Conservation (phyloP, 1,140 invertebrate species). For the Vanessa atalanta region DNA sequence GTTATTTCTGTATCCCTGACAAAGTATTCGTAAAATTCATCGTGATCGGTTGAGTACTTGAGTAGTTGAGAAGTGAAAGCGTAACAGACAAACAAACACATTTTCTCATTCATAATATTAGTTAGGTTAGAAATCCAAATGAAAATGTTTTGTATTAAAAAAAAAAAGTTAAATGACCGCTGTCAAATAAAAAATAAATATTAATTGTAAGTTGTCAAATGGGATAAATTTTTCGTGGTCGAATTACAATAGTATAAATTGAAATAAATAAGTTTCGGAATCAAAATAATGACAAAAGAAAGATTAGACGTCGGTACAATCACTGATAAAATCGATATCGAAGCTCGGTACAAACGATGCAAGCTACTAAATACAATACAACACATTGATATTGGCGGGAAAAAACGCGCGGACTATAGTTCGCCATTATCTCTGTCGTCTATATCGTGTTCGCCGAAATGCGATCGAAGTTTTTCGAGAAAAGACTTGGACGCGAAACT, state of each 20-base stretch:
- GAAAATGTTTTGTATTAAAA: background rate
- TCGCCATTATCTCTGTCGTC: constrained; percentile 36
- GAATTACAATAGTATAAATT: too few species aligned
- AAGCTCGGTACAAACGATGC: constrained; percentile 50
- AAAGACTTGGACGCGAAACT: constrained; percentile 41
- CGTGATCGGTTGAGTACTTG: too few species aligned
- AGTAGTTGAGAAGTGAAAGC: too few species aligned
- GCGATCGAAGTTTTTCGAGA: constrained; percentile 7
- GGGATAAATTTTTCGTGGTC: too few species aligned
- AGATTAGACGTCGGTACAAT: constrained; percentile 12
- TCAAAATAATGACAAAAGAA: constrained; percentile 11
- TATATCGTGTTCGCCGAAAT: constrained; percentile 34
- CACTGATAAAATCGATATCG: constrained; percentile 14
- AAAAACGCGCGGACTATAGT: constrained; percentile 38
- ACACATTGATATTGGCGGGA: constrained; percentile 61
- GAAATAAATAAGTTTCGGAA: background rate
- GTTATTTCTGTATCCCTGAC: too few species aligned
- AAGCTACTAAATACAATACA: constrained; percentile 49
- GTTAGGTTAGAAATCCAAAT: background rate
- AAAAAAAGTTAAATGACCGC: background rate
- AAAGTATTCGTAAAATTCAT: too few species aligned
- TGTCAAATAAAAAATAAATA: background rate
- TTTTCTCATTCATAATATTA: background rate
- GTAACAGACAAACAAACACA: too few species aligned
- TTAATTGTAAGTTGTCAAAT: too few species aligned